phyloP scores from a whole-genome alignment of 2,888 invertebrate species.

The Orthosia cruda region DNA sequence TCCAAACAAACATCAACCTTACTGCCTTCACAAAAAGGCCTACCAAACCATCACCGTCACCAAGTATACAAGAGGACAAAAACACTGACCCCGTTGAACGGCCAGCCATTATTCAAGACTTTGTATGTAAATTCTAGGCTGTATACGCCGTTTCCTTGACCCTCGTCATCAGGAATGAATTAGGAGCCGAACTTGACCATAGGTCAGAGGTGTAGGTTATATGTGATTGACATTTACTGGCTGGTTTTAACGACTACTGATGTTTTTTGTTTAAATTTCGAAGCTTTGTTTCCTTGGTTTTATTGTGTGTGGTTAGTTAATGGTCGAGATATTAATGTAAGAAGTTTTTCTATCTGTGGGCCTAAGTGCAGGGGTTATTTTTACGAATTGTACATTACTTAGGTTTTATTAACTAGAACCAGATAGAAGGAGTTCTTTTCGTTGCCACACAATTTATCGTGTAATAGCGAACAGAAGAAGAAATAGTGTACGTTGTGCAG shows the following conservation, averaged over 20 bases:
- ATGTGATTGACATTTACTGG: conserved; percentile 81
- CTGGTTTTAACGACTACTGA: conserved; percentile 71
- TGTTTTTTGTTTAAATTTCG: conserved; percentile 73
- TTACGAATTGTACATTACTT: background rate
- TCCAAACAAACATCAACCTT: conserved; percentile 33
- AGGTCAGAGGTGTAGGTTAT: conserved; percentile 80
- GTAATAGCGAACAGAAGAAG: no score
- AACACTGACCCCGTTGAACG: conserved; percentile 81
- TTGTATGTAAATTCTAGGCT: conserved; percentile 87
- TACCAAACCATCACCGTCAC: background rate
- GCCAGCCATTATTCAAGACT: conserved; percentile 85
- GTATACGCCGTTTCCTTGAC: conserved; percentile 80
- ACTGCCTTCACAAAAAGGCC: conserved; percentile 23
- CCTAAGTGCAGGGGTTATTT: background rate
- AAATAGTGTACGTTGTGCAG: no score
- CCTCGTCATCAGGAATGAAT: conserved; percentile 84
- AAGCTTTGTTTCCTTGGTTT: conserved; percentile 58
- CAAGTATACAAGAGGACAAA: conserved; percentile 74
- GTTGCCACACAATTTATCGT: no score
- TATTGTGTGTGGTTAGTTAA: conserved; percentile 29
- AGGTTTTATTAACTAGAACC: no score
- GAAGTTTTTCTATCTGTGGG: background rate
- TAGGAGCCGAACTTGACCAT: conserved; percentile 90
- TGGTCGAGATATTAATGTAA: background rate
- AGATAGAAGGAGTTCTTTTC: no score